Evolutionary conservation across 64 coral and sea anemone genomes (phyloP), one percentile per base, ranked within the genome.

Genomic region (Montipora foliosa): DNA sequence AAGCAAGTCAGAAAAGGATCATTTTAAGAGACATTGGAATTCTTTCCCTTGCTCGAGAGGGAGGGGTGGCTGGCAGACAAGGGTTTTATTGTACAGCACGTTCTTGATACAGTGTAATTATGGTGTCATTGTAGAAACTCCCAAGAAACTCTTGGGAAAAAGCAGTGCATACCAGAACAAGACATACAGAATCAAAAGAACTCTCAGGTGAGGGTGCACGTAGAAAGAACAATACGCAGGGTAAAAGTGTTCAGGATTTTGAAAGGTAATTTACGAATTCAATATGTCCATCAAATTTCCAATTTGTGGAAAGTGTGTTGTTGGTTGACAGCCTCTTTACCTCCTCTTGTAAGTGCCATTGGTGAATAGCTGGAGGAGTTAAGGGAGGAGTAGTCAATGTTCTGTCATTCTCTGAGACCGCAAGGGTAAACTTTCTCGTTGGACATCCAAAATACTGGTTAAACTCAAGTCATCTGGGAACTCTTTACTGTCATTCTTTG

Each of bases 1-100:
- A 9, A 95, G 92, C 14, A 95, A 81, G 21, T 95, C 89, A 66
- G 88, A 95, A 55, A 75, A 95, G 60, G 89, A 95, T 37, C 0
- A 91, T 95, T 44, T 19, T 87, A n/a, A 10, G 2, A 14, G 74
- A 87, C 37, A 81, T 74, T 72, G 94, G 94, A 46, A 95, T 85
- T 78, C 20, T 95, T 14, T 78, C 80, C 4, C 79, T 90, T 50
- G 93, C 80, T 5, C 88, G 81, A n/a, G 12, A 6, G 51, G 94
- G 89, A 48, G 94, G 79, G 79, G 48, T 91, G 94, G 82, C 61
- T 95, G 21, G 89, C 94, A 70, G 94, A 95, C 77, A 95, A 95
- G 67, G 94, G 89, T 12, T 91, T 95, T 60, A 50, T 95, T 20
- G 83, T 95, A 20, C 89, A 95, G 22, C 94, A 95, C 13, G 87